phyloP scores from a whole-genome alignment of 1,140 invertebrate species.

The Elymnias hypermnestra region DNA sequence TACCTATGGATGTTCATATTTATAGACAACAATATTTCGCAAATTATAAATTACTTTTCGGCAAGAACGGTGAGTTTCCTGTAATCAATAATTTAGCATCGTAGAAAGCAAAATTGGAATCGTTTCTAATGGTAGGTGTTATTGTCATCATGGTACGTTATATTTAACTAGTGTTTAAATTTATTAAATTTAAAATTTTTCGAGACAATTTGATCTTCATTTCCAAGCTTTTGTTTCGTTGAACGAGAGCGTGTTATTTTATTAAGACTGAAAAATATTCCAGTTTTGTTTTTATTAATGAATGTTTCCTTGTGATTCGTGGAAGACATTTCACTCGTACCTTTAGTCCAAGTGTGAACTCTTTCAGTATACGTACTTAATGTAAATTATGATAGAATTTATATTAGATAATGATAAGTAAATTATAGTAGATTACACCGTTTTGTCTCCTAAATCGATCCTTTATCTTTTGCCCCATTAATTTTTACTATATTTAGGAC shows the following conservation, averaged over 20 bases:
- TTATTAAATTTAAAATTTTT: slow-evolving; percentile 54
- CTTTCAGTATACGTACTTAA: slow-evolving; percentile 76
- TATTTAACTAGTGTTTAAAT: slow-evolving; percentile 66
- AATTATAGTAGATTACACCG: slow-evolving; percentile 59
- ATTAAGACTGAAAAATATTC: slow-evolving; percentile 72
- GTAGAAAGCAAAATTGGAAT: slow-evolving; percentile 66
- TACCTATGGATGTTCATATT: slow-evolving; percentile 70
- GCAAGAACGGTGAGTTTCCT: slow-evolving; percentile 70
- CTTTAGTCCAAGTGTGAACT: slow-evolving; percentile 71
- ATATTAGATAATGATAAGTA: slow-evolving; percentile 73
- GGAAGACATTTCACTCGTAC: slow-evolving; percentile 49
- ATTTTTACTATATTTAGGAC: slow-evolving; percentile 32
- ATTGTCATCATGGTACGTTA: slow-evolving; percentile 54
- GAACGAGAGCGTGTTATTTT: slow-evolving; percentile 54
- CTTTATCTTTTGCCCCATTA: slow-evolving; percentile 9
- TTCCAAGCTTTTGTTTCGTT: slow-evolving; percentile 40
- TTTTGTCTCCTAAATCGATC: slow-evolving; percentile 62
- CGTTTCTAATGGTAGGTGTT: slow-evolving; percentile 55
- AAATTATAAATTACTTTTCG: slow-evolving; percentile 50
- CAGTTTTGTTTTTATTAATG: slow-evolving; percentile 54
- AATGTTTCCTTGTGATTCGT: slow-evolving; percentile 48
- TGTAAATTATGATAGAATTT: slow-evolving; percentile 74
- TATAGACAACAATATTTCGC: slow-evolving; percentile 51
- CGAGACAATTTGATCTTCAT: slow-evolving; percentile 39
- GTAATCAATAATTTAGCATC: slow-evolving; percentile 60